Conservation (phyloP, 2,113 vertebrate genomes). For the Rynchops niger region DNA sequence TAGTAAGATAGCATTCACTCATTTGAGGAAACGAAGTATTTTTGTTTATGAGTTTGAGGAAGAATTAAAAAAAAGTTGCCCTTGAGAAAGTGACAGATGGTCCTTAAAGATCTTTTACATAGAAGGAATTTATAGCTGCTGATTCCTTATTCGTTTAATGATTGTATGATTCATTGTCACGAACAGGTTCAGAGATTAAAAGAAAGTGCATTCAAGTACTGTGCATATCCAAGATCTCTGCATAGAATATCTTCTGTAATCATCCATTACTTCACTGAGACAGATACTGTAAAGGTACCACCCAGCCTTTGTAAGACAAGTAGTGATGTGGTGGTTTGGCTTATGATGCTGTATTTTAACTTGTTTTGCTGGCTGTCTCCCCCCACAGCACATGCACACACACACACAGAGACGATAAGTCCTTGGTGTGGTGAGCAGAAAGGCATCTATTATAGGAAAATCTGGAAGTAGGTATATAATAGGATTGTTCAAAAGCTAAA, state of each 20-base stretch:
- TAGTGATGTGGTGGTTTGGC: background rate
- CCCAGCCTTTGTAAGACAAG: background rate
- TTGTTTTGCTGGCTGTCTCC: background rate
- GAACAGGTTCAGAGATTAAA: background rate
- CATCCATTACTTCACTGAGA: background rate
- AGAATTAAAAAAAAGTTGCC: background rate
- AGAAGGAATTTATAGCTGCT: background rate
- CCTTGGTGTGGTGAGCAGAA: background rate
- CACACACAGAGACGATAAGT: background rate
- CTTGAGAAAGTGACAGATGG: background rate
- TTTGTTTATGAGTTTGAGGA: background rate
- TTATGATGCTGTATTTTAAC: background rate
- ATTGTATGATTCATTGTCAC: background rate
- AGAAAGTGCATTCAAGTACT: background rate
- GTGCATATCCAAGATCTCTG: background rate
- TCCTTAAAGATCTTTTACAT: background rate
- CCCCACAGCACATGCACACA: background rate
- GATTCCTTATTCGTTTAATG: background rate
- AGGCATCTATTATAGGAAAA: background rate
- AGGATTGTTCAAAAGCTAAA: background rate
- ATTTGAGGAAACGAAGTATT: background rate
- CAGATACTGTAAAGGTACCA: background rate
- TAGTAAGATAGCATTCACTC: background rate
- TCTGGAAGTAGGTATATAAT: background rate
- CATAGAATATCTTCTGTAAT: background rate